Conservation (phyloP, 1,140 invertebrate species). For the Lucilia cuprina region DNA sequence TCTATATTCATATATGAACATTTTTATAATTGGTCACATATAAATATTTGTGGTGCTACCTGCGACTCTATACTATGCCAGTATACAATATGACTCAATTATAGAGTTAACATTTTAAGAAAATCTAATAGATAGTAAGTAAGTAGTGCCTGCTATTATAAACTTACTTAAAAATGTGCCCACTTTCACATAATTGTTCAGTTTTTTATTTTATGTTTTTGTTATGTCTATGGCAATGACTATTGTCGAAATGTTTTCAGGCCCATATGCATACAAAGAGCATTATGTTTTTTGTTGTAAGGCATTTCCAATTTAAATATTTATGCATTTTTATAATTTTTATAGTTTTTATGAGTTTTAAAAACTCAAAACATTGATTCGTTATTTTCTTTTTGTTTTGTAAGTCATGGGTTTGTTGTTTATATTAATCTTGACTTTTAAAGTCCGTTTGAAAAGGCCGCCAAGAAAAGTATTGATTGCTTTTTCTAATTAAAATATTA, state of each 20-base stretch:
- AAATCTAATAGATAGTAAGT: neutral
- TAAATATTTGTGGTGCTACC: constrained; percentile 3
- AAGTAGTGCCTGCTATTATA: neutral
- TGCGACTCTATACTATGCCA: neutral
- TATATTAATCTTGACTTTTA: no score
- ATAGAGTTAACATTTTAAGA: neutral
- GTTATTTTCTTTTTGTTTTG: neutral
- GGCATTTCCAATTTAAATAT: neutral
- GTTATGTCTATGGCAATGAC: neutral
- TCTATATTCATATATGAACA: neutral
- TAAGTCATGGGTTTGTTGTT: neutral
- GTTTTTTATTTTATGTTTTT: neutral
- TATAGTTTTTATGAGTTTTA: constrained; percentile 15
- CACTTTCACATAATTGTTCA: neutral
- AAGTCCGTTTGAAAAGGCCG: no score
- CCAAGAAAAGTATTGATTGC: no score
- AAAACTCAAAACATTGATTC: constrained; percentile 2
- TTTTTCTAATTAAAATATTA: neutral
- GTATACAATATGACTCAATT: constrained; percentile 5
- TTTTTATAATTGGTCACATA: neutral
- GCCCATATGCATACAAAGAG: no score
- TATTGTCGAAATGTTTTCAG: neutral
- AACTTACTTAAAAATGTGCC: neutral
- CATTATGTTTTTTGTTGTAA: neutral
- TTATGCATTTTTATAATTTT: constrained; percentile 12